phyloP scores from a whole-genome alignment of 2,888 invertebrate genomes.

The Lasioglossum lativentre region DNA sequence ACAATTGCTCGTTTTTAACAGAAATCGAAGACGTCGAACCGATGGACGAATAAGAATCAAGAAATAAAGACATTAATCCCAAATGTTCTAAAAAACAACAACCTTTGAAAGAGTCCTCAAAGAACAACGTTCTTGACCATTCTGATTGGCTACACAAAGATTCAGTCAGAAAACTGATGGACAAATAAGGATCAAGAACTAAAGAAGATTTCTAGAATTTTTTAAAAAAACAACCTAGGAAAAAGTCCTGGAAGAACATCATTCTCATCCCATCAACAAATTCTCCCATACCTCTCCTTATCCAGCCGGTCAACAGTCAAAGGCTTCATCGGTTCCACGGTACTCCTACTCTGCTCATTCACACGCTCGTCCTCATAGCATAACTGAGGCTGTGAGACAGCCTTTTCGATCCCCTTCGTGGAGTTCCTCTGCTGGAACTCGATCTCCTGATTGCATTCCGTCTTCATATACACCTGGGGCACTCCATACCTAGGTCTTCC shows the following conservation, averaged over 20 bases:
- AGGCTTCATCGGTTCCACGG: slow-evolving; percentile 71
- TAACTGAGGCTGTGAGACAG: slow-evolving; percentile 89
- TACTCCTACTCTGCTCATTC: slow-evolving; percentile 68
- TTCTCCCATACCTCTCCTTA: slow-evolving; percentile 67
- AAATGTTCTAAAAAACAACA: no score
- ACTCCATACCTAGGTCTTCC: slow-evolving; percentile 78
- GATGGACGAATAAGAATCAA: neutral
- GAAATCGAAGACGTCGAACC: neutral
- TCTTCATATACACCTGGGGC: slow-evolving; percentile 81
- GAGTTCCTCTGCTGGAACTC: slow-evolving; percentile 80
- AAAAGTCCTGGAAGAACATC: neutral
- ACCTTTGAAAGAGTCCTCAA: no score
- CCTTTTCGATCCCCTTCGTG: slow-evolving; percentile 81
- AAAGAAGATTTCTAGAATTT: neutral
- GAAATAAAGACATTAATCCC: no score
- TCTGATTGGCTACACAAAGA: neutral
- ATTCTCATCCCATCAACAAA: neutral
- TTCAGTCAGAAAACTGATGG: neutral
- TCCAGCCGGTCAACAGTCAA: slow-evolving; percentile 69
- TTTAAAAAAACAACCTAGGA: neutral
- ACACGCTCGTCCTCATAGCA: slow-evolving; percentile 85
- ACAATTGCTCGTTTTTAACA: neutral
- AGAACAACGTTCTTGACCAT: no score
- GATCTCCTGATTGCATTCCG: slow-evolving; percentile 75
- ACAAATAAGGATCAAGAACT: neutral